A percentile compares a stretch with the other conserved stretches of the same genome.
Evolutionary conservation across 2,797 vertebrate genomes (phyloP).

Genomic region (Acanthornis magna): DNA sequence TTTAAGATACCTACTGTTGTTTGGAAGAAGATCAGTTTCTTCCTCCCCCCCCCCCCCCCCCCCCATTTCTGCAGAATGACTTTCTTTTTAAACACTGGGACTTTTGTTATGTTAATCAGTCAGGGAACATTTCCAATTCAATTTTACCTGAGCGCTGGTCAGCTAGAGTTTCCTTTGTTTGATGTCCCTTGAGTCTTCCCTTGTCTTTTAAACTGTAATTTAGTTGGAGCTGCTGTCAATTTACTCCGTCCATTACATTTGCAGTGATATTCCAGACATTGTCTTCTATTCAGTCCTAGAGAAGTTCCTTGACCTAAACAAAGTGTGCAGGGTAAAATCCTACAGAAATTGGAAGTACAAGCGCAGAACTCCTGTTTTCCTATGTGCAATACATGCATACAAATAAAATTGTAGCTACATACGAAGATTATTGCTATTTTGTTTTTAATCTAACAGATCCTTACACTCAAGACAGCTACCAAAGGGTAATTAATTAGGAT

Average conservation of each 20-base stretch:
- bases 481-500: slow-evolving; percentile 61
- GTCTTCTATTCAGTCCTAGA: slow-evolving; percentile 72
- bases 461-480: neutral
- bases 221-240: slow-evolving; percentile 87
- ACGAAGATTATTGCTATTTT: neutral
- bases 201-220: slow-evolving; percentile 97
- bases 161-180: slow-evolving; percentile 90
- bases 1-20: slow-evolving; percentile 66
- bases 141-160: slow-evolving; percentile 98
- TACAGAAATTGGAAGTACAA: slow-evolving; percentile 44
- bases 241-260: slow-evolving; percentile 86
- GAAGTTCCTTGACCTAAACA: slow-evolving; percentile 63
- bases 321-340: slow-evolving; percentile 35
- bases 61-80: slow-evolving; percentile 84
- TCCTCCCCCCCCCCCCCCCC: neutral
- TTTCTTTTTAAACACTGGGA: slow-evolving; percentile 91
- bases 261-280: slow-evolving; percentile 77
- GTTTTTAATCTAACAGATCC: slow-evolving; percentile 27
- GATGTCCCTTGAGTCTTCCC: slow-evolving; percentile 87
- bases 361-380: neutral
- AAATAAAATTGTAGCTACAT: slow-evolving; percentile 40
- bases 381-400: neutral
- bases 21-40: slow-evolving; percentile 88
- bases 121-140: slow-evolving; percentile 98
- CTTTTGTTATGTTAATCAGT: slow-evolving; percentile 99